phyloP scores from a whole-genome alignment of 2,113 vertebrate genomes.

The Galbula dea region DNA sequence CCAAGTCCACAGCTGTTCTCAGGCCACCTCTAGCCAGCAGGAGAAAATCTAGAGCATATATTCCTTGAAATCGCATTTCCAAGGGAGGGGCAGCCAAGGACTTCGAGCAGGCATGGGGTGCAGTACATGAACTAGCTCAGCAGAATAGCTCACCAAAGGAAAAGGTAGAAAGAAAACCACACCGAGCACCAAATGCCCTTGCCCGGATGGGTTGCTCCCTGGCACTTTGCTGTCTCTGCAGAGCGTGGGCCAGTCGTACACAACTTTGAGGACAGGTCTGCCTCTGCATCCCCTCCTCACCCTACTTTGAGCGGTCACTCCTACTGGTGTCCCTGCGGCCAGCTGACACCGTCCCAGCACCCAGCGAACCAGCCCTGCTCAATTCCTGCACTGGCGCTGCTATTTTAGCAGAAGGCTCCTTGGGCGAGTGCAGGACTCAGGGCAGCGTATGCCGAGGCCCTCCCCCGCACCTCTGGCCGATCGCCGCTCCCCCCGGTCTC shows the following conservation, averaged over 20 bases:
- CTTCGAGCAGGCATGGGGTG: accelerated
- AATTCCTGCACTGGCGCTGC: background rate
- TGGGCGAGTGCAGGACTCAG: accelerated
- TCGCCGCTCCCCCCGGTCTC: background rate
- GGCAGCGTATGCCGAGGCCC: background rate
- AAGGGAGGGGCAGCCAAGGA: background rate
- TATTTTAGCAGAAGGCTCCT: background rate
- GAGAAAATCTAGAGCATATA: background rate
- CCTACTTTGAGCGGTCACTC: background rate
- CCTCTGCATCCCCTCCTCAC: background rate
- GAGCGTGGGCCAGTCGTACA: accelerated
- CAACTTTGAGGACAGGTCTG: background rate
- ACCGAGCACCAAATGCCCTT: accelerated
- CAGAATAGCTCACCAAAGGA: background rate
- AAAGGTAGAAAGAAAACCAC: background rate
- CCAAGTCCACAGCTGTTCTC: background rate
- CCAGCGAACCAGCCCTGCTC: accelerated
- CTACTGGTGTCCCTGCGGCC: accelerated
- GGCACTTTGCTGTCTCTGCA: accelerated
- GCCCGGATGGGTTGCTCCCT: accelerated
- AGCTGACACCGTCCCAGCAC: no score
- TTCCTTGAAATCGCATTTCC: background rate
- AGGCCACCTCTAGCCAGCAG: background rate
- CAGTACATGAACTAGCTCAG: accelerated
- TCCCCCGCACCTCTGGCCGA: no score